Evolutionary conservation across 2,888 invertebrate genomes (phyloP).

Genomic region (Stramonita haemastoma): DNA sequence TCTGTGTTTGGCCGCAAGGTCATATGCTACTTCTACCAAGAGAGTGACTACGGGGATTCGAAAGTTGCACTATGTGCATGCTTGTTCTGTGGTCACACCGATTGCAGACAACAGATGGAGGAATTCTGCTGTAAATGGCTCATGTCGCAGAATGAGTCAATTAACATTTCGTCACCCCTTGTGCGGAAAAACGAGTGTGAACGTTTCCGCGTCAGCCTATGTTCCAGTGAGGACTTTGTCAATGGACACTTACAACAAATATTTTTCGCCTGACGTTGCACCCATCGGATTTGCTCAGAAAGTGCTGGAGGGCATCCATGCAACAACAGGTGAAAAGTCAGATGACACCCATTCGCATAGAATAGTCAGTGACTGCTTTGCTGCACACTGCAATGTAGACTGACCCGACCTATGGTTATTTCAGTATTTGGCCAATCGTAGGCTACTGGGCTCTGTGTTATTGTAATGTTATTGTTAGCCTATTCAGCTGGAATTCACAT

Average conservation of each 20-base stretch:
- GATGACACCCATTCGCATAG: neutral
- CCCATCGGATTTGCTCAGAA: constrained; percentile 63
- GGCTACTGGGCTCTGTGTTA: too few species aligned
- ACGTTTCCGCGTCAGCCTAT: neutral
- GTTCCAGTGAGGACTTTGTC: constrained; percentile 43
- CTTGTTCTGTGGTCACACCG: neutral
- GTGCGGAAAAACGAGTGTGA: neutral
- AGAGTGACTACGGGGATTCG: neutral
- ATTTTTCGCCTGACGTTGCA: constrained; percentile 58
- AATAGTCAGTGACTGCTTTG: neutral
- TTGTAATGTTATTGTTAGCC: too few species aligned
- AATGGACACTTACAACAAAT: constrained; percentile 50
- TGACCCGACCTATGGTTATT: too few species aligned
- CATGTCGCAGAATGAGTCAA: neutral
- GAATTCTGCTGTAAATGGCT: neutral
- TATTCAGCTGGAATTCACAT: too few species aligned
- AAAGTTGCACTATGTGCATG: neutral
- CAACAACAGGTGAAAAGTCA: constrained; percentile 33
- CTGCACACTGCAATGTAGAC: too few species aligned
- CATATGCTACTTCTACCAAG: neutral
- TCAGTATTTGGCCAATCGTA: too few species aligned
- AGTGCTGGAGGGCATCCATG: constrained; percentile 55
- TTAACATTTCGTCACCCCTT: neutral
- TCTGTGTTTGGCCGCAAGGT: neutral
- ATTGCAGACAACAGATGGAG: neutral